phyloP scores from a whole-genome alignment of 1,140 invertebrate species.

The Epicauta chinensis region DNA sequence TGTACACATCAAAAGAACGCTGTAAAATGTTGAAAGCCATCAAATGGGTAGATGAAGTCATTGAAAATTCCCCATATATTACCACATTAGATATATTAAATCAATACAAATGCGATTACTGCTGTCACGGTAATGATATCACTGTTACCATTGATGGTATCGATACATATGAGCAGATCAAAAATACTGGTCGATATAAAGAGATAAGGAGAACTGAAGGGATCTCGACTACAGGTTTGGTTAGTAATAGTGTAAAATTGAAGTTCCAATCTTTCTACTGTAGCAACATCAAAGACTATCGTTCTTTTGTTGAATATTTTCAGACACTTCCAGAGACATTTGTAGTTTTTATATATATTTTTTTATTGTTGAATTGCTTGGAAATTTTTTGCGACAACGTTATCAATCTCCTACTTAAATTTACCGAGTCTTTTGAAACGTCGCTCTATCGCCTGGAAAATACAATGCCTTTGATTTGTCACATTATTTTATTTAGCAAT shows the following conservation, averaged over 20 bases:
- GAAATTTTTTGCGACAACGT: too few relatives aligned
- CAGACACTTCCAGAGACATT: too few relatives aligned
- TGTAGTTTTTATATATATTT: too few relatives aligned
- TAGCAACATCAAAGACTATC: too few relatives aligned
- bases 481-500: too few relatives aligned
- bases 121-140: constrained; percentile 97
- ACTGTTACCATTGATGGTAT: constrained; percentile 88
- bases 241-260: not conserved
- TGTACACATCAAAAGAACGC: constrained; percentile 90
- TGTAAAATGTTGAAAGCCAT: constrained; percentile 97
- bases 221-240: constrained; percentile 65
- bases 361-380: too few relatives aligned
- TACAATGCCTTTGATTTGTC: too few relatives aligned
- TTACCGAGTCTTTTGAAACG: too few relatives aligned
- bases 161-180: constrained; percentile 89
- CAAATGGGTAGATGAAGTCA: constrained; percentile 98
- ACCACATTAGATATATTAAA: constrained; percentile 93
- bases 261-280: too few relatives aligned
- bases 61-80: constrained; percentile 93
- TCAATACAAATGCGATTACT: constrained; percentile 93
- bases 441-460: too few relatives aligned
- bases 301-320: too few relatives aligned
- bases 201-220: constrained; percentile 88
- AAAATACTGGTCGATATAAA: constrained; percentile 66
- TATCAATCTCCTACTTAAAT: too few relatives aligned